Evolutionary conservation across 2,888 invertebrate species (phyloP), one percentile per base, ranked within the genome.

Genomic region (Podabrus alpinus): DNA sequence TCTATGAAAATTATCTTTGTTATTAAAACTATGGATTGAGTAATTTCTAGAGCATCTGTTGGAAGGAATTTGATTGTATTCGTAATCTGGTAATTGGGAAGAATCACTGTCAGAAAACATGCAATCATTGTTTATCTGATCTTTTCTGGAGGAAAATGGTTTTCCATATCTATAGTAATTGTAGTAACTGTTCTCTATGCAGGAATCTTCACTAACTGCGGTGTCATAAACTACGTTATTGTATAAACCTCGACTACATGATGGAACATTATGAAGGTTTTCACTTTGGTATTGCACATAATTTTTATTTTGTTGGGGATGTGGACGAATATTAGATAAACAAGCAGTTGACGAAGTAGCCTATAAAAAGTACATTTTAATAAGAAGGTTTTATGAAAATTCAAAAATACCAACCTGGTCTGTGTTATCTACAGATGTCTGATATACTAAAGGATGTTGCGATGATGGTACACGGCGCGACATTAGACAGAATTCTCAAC

Each of bases 51-150:
- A 82, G 19, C 78, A 80, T 69, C 84, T 81, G 66, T 84, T 83
- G 15, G 80, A 81, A 25, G 83, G 81, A 67, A 83, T 81, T 69
- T 85, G 81, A 67, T 80, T 78, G 74, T 83, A 83, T 62, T 81
- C 81, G 75, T 85, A 84, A 15, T 84, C 85, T 16, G 84, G 79
- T 59, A 78, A 62, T 67, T 84, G 80, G n/a, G 83, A 82, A 9
- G 85, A 83, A 13, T 83, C 86, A 69, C 86, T 86, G 60, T 86
- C 86, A 13, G 85, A 84, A 73, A 83, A 83, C 24, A 82, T 82
- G 74, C 80, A 81, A 69, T 82, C 83, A 9, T 80, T 80, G 73
- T 80, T 81, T 67, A 69, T 79, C 24, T 81, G 80, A 66, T 83
- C 83, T 59, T 77, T 77, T 62, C 77, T 80, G 64, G 74, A 76